A percentile compares a stretch with the other conserved stretches of the same genome.
These are phyloP conservation scores for Argopecten irradians DNA, from an alignment of 1,140 invertebrate species.

Conservation along the genomic window DNA sequence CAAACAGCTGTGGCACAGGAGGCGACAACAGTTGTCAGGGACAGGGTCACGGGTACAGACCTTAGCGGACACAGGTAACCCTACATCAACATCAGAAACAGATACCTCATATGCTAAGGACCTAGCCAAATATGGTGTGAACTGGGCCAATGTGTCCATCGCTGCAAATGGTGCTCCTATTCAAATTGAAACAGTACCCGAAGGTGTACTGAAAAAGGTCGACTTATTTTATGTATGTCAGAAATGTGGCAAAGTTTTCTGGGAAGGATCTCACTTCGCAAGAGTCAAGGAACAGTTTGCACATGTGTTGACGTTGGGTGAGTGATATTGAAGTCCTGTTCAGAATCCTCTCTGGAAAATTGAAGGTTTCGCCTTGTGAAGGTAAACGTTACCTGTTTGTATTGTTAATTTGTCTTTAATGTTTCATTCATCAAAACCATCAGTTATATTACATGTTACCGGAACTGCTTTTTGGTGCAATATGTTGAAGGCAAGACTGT, in stretches of 20 bases:
- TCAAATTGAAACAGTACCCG: slow-evolving; percentile 79
- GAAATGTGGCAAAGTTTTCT: slow-evolving; percentile 83
- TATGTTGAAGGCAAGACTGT: background rate
- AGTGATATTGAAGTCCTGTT: background rate
- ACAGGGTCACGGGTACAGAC: background rate
- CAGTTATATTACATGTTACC: background rate
- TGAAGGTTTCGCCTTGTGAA: background rate
- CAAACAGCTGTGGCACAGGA: slow-evolving; percentile 55
- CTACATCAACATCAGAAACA: background rate
- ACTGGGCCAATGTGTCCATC: slow-evolving; percentile 57
- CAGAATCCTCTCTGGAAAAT: background rate
- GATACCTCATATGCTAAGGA: background rate
- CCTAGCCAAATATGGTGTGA: slow-evolving; percentile 53
- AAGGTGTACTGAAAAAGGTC: slow-evolving; percentile 77
- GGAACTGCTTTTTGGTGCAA: background rate
- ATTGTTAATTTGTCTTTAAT: background rate
- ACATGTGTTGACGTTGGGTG: slow-evolving; percentile 59
- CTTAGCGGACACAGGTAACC: background rate
- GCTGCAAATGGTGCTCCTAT: slow-evolving; percentile 68
- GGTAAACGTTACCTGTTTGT: background rate
- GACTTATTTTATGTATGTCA: slow-evolving; percentile 82
- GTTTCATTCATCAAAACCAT: background rate
- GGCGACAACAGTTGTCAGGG: background rate
- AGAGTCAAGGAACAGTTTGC: slow-evolving; percentile 72
- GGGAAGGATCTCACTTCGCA: slow-evolving; percentile 82